Percentiles rank a stretch among this genome's conserved stretches.
Conservation (phyloP, 2,888 invertebrate species). For the Liposcelis brunnea region DNA sequence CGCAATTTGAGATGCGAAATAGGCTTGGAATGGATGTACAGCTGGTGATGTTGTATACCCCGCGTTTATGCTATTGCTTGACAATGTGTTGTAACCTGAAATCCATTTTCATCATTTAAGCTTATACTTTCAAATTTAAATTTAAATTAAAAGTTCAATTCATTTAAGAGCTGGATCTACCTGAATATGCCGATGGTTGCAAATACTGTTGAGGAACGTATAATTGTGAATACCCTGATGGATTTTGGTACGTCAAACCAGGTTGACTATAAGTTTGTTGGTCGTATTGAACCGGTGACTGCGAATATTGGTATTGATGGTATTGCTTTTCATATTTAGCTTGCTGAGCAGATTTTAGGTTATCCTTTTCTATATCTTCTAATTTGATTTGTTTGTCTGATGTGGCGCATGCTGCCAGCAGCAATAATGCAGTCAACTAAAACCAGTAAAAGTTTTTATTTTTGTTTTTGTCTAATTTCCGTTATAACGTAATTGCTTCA, state of each 20-base stretch:
- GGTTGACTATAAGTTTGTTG: conserved; percentile 2
- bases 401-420: neutral
- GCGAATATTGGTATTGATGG: neutral
- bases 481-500: too few relatives aligned
- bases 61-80: neutral
- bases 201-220: conserved; percentile 2
- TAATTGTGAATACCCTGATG: neutral
- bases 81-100: neutral
- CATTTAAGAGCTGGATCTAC: neutral
- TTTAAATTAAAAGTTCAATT: too few relatives aligned
- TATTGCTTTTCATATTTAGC: conserved; percentile 4
- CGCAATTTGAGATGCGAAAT: neutral
- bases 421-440: neutral
- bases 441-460: too few relatives aligned
- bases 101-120: too few relatives aligned
- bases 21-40: conserved; percentile 2
- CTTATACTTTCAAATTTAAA: too few relatives aligned
- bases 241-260: neutral
- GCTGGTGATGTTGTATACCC: neutral
- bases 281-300: neutral
- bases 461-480: too few relatives aligned
- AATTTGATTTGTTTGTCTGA: conserved; percentile 7
- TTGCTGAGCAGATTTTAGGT: conserved; percentile 1
- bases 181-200: neutral
- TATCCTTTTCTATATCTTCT: conserved; percentile 7